These are phyloP conservation scores for Ascaphus truei DNA, from an alignment of 2,113 vertebrate species.

Conservation along the genomic window DNA sequence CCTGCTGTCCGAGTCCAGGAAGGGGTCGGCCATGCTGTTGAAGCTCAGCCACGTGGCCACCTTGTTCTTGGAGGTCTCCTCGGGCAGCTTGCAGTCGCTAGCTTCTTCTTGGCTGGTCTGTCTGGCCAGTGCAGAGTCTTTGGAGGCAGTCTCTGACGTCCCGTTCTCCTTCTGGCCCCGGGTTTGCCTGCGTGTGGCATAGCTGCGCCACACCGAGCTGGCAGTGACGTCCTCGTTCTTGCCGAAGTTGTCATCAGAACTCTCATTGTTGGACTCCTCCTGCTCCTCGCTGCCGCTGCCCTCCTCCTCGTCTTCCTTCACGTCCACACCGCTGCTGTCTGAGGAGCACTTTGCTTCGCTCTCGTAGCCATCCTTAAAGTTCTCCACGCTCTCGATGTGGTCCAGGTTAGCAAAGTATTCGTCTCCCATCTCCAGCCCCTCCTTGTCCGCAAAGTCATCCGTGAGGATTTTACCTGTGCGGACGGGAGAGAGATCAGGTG, in stretches of 20 bases:
- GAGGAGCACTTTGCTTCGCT: constrained; percentile 91
- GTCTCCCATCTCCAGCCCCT: constrained; percentile 94
- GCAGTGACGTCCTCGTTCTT: constrained; percentile 81
- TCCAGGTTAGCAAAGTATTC: constrained; percentile 97
- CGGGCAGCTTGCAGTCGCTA: constrained; percentile 64
- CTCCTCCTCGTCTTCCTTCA: constrained; percentile 73
- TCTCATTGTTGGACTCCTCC: constrained; percentile 87
- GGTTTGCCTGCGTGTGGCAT: constrained; percentile 88
- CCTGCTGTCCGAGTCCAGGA: constrained; percentile 51
- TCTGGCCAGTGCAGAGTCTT: constrained; percentile 69
- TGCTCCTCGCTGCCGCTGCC: constrained; percentile 83
- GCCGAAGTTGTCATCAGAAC: constrained; percentile 92
- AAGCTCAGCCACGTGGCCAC: constrained; percentile 92
- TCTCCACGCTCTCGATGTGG: constrained; percentile 97
- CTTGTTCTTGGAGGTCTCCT: constrained; percentile 90
- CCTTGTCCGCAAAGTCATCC: constrained; percentile 93
- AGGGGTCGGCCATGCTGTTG: constrained; percentile 49
- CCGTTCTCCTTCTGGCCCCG: constrained; percentile 87
- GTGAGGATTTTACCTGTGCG: constrained; percentile 89
- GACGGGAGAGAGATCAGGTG: too few species aligned
- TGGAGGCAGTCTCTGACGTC: constrained; percentile 52
- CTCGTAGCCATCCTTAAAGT: constrained; percentile 96
- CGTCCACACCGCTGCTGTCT: constrained; percentile 90
- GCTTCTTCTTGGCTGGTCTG: constrained; percentile 50
- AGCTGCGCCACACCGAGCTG: constrained; percentile 91